A percentile compares a stretch with the other conserved stretches of the same genome.
These are phyloP conservation scores for Amniataba percoides DNA, from an alignment of 2,797 vertebrate species.

Conservation along the genomic window DNA sequence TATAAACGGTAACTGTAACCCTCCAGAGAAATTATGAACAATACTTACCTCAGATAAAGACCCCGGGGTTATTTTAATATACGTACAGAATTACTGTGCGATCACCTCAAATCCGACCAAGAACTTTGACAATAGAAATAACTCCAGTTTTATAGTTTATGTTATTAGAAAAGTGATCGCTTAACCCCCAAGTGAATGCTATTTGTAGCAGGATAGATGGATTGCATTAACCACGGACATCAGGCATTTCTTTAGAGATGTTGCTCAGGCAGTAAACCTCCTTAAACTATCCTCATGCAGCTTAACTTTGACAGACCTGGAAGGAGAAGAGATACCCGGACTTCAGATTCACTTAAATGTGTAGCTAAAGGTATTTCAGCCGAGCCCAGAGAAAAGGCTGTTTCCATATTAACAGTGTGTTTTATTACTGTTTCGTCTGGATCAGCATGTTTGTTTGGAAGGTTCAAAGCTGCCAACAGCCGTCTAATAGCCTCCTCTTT, in stretches of 20 bases:
- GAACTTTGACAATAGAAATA: slow-evolving; percentile 35
- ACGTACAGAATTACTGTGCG: slow-evolving; percentile 18
- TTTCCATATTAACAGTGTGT: slow-evolving; percentile 34
- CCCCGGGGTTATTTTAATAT: slow-evolving; percentile 37
- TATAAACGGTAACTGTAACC: slow-evolving; percentile 53
- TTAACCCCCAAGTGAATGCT: slow-evolving; percentile 16
- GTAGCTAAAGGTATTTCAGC: slow-evolving; percentile 19
- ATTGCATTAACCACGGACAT: slow-evolving; percentile 6
- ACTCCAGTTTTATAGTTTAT: slow-evolving; percentile 23
- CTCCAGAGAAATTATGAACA: slow-evolving; percentile 43
- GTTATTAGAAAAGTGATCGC: slow-evolving; percentile 25
- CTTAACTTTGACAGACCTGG: slow-evolving; percentile 6
- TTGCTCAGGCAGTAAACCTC: slow-evolving; percentile 5
- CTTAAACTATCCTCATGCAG: slow-evolving; percentile 13
- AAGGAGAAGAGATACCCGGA: slow-evolving; percentile 12
- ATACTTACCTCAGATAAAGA: slow-evolving; percentile 36
- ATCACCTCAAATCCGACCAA: slow-evolving; percentile 15
- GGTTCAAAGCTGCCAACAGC: slow-evolving; percentile 60
- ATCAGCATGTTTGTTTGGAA: slow-evolving; percentile 63
- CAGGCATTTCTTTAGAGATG: slow-evolving; percentile 16
- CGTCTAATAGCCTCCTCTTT: slow-evolving; percentile 71
- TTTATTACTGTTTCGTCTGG: slow-evolving; percentile 57
- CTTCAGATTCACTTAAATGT: neutral
- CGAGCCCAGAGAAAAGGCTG: slow-evolving; percentile 21
- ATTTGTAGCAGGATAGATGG: slow-evolving; percentile 25